Base-by-base conservation (phyloP, 2,113 vertebrate species). In the Scatophagus argus region DNA sequence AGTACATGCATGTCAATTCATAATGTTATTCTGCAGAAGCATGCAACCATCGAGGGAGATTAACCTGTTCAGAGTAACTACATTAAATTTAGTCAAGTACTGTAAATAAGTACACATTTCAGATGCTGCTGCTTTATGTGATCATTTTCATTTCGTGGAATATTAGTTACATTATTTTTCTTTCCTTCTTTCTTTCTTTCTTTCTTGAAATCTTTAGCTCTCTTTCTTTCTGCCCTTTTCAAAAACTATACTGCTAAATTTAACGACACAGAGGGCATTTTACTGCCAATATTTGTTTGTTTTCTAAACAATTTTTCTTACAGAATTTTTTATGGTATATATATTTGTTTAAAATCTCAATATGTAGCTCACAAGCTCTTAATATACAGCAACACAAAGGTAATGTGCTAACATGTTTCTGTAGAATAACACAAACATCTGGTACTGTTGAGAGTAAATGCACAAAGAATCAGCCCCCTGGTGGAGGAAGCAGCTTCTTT, bases 1-100 rank as follows among this genome's bases (percentile, higher is more conserved):
- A 84, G 21, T 4, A 17, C 89, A 92, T 88, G 88, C 81, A 83
- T 38, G 29, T 31, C 56, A 68, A 62, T 54, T 65, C 13, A 19
- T 25, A 2, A 69, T 64, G 64, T 84, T 81, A 74, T 87, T 86
- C 68, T 79, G 74, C 77, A 85, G 65, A 85, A 76, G 74, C 87
- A 75, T 70, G 69, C 46, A 34, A 25, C 34, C 36, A 8, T 4
- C 6, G 9, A 63, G 2, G 55, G 43, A 36, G 21, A 34, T 23
- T 21, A 0, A 43, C 59, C 39, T 47, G 23, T 44, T n/a, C 11
- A 14, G 27, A 39, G 29, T 49, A 39, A 67, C 16, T 19, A 19
- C 7, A 25, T 2, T 34, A 44, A 6, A 25, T 55, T 55, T n/a
- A 47, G 16, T 61, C 8, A 19, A 14, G 21, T 39, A n/a, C 32